Evolutionary conservation across 1,140 invertebrate species (phyloP).

Genomic region (Hyles vespertilio): DNA sequence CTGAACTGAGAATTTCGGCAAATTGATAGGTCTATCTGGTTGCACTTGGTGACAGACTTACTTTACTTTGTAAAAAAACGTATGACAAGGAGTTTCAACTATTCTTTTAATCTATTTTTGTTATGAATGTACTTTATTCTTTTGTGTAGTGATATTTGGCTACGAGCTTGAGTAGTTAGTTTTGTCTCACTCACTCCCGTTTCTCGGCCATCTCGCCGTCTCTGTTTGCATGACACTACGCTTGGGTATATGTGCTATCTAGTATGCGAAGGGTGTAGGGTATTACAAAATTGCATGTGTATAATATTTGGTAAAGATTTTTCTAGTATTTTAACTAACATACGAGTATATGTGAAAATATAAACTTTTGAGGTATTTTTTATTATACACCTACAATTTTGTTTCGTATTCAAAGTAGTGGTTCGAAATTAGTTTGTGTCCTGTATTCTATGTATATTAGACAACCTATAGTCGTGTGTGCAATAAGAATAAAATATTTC

Average conservation of each 20-base stretch:
- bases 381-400: neutral
- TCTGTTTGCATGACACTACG: conserved; percentile 48
- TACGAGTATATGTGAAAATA: too few relatives aligned
- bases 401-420: neutral
- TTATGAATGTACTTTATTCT: neutral
- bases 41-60: too few relatives aligned
- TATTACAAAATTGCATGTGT: conserved; percentile 10
- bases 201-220: conserved; percentile 28
- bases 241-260: conserved; percentile 54
- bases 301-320: neutral
- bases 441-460: neutral
- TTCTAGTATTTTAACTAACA: neutral
- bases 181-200: conserved; percentile 23
- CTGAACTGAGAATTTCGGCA: too few relatives aligned
- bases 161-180: conserved; percentile 28
- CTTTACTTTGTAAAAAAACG: too few relatives aligned
- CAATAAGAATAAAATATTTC: neutral
- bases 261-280: conserved; percentile 14
- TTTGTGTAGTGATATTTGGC: neutral
- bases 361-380: neutral
- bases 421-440: too few relatives aligned
- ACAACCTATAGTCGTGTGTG: conserved; percentile 8
- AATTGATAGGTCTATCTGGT: too few relatives aligned
- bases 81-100: too few relatives aligned
- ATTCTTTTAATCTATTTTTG: neutral